These are phyloP conservation scores for Tromatobia lineatoria DNA, from an alignment of 2,888 invertebrate genomes.

Conservation along the genomic window DNA sequence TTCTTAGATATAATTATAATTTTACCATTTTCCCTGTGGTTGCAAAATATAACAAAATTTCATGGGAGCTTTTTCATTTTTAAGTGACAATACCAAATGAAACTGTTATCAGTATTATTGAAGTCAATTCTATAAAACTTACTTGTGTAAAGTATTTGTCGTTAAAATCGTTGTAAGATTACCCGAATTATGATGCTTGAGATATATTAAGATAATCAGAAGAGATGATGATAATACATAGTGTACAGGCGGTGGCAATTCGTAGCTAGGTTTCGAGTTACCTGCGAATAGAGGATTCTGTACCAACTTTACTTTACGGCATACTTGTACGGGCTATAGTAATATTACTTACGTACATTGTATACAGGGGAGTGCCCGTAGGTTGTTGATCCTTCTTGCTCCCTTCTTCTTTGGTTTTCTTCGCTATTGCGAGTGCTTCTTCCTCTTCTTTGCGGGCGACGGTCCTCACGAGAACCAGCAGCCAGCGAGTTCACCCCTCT, in stretches of 20 bases:
- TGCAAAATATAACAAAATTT: too few species aligned
- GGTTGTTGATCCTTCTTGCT: slow-evolving; percentile 81
- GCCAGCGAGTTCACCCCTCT: slow-evolving; percentile 36
- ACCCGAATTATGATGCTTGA: not conserved
- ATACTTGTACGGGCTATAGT: slow-evolving; percentile 48
- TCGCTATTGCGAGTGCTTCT: slow-evolving; percentile 48
- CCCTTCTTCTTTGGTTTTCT: slow-evolving; percentile 69
- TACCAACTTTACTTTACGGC: slow-evolving; percentile 46
- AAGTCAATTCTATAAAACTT: too few species aligned
- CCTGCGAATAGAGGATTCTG: slow-evolving; percentile 29
- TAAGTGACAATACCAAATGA: too few species aligned
- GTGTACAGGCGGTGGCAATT: slow-evolving; percentile 29
- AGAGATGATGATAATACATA: not conserved
- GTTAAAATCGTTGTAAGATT: not conserved
- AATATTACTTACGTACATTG: slow-evolving; percentile 61
- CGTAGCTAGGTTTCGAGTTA: slow-evolving; percentile 34
- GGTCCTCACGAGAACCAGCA: slow-evolving; percentile 46
- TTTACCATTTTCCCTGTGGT: too few species aligned
- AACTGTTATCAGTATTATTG: too few species aligned
- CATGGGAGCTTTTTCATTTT: too few species aligned
- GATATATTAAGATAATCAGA: not conserved
- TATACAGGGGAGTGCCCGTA: slow-evolving; percentile 77
- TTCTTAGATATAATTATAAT: too few species aligned
- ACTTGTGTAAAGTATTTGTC: too few species aligned
- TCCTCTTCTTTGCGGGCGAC: slow-evolving; percentile 47